Percentiles rank a stretch among this genome's conserved stretches.
Evolutionary conservation across 2,797 vertebrate species (phyloP).

Genomic region (Rhinatrema bivittatum): DNA sequence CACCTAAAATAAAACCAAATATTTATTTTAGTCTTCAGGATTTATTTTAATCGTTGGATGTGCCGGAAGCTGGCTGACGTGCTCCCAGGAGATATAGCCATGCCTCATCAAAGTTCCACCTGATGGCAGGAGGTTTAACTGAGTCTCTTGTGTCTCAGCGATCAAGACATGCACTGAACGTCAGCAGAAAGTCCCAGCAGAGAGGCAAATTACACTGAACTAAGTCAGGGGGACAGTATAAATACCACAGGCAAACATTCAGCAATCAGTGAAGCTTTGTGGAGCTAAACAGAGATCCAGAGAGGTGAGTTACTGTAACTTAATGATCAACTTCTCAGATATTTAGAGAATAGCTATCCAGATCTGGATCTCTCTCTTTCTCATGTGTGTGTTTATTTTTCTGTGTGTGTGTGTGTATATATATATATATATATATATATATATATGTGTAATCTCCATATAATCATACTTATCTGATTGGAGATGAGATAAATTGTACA

Average conservation of each 20-base stretch:
- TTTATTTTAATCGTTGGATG: too few species aligned
- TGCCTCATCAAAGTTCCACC: background rate
- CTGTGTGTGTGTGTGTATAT: too few species aligned
- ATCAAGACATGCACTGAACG: background rate
- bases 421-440: too few species aligned
- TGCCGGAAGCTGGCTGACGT: background rate
- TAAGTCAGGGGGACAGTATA: background rate
- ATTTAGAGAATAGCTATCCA: background rate
- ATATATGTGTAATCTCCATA: too few species aligned
- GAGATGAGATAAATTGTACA: too few species aligned
- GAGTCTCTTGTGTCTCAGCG: background rate
- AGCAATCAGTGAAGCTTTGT: background rate
- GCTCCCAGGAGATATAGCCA: background rate
- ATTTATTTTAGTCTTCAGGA: too few species aligned
- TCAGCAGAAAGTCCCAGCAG: constrained; percentile 3
- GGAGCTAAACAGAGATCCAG: background rate
- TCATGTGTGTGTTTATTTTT: too few species aligned
- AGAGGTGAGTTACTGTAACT: constrained; percentile 4
- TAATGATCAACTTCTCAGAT: background rate
- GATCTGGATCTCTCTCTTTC: too few species aligned
- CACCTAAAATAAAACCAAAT: too few species aligned
- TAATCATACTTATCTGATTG: too few species aligned
- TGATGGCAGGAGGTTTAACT: background rate
- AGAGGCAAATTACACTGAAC: background rate
- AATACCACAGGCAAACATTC: constrained; percentile 1